Percentiles rank a stretch among this genome's conserved stretches.
phyloP scores from a whole-genome alignment of 2,113 vertebrate species.

The Vanacampus margaritifer region DNA sequence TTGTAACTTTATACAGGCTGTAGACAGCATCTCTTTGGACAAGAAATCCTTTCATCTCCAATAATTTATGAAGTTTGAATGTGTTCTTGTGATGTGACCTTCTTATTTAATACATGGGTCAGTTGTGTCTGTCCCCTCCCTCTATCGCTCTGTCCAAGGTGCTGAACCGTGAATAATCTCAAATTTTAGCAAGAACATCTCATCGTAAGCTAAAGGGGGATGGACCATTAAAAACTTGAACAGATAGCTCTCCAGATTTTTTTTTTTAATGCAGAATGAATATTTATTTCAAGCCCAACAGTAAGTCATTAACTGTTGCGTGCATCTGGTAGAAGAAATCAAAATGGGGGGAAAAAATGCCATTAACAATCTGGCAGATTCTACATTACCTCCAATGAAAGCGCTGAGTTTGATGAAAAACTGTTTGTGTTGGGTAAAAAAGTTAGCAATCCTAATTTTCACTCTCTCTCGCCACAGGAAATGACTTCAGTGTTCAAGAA shows the following conservation, averaged over 20 bases:
- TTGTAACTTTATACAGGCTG: background rate
- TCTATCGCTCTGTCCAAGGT: conserved; percentile 19
- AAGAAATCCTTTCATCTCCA: background rate
- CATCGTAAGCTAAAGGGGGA: conserved; percentile 5
- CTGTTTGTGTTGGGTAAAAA: background rate
- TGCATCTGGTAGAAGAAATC: background rate
- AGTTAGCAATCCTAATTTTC: background rate
- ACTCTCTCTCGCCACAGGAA: conserved; percentile 64
- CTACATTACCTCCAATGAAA: background rate
- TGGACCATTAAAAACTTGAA: background rate
- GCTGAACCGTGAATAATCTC: conserved; percentile 3
- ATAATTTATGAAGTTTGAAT: background rate
- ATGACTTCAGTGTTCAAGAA: conserved; percentile 87
- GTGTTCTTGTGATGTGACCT: too few species aligned
- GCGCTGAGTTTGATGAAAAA: background rate
- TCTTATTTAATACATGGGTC: background rate
- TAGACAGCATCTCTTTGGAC: background rate
- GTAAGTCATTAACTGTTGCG: background rate
- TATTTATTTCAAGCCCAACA: background rate
- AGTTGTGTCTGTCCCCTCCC: conserved; percentile 1
- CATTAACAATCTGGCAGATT: background rate
- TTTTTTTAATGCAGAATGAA: background rate
- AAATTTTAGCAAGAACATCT: conserved; percentile 12
- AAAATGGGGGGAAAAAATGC: background rate
- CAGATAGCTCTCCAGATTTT: background rate